Evolutionary conservation across 2,113 vertebrate species (phyloP), one percentile per base, ranked within the genome.

Genomic region (Strix aluco): DNA sequence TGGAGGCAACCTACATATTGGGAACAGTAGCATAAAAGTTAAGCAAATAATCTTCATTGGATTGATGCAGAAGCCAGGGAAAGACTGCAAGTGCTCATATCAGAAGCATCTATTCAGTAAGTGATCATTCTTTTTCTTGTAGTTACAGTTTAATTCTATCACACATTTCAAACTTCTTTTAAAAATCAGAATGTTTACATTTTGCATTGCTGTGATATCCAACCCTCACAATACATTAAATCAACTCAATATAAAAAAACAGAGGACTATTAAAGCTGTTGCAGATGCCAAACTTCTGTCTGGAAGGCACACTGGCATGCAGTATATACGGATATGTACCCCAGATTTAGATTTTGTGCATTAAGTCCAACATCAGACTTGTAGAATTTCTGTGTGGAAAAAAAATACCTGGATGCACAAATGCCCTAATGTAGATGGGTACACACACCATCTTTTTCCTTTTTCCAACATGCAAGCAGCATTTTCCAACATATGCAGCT

Each of bases 231-330:
- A 92, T 63, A 84, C 29, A 61, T 63, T 75, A 91, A 90, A 88
- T 81, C 65, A 84, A 67, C 14, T 63, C 88, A 55, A 63, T 0
- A 74, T 62, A 58, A 94, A 80, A 71, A 11, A 79, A 11, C 49
- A 90, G 73, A 82, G 16, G 42, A 81, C n/a, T 78, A 81, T 63
- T 63, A 88, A 86, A 92, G 84, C 77, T 75, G 32, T 26, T 89
- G 59, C 55, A 86, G 90, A 78, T 91, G 86, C 77, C 77, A 91
- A 63, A 86, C 57, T 94, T 88, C 89, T 79, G 55, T 38, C n/a
- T 91, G 89, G 86, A 86, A 92, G 4, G 51, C 69, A 78, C 20
- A 40, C 0, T 74, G 73, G 81, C 72, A 87, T 4, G 21, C 58
- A 67, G 23, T 7, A 11, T 30, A 42, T 15, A 44, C 0, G 15